Conservation (phyloP, 2,113 vertebrate species). For the Lampris incognitus region DNA sequence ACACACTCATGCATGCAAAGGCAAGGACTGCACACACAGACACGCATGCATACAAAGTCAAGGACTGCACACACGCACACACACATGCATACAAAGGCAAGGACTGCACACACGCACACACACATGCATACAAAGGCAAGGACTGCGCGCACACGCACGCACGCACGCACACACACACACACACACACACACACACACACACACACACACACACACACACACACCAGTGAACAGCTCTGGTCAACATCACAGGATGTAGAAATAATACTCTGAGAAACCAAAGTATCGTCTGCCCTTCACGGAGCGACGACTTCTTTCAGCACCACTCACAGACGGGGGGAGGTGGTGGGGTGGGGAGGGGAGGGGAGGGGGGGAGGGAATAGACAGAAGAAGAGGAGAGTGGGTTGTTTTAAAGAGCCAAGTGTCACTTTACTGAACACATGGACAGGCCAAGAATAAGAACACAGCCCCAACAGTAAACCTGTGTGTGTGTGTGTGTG, state of each 20-base stretch:
- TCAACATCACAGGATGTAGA: background rate
- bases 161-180: background rate
- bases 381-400: background rate
- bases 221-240: conserved; percentile 6
- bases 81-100: too few species aligned
- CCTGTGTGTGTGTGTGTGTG: too few species aligned
- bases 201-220: conserved; percentile 3
- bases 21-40: too few species aligned
- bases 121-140: background rate
- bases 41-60: too few species aligned
- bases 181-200: too few species aligned
- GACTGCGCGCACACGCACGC: too few species aligned
- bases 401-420: too few species aligned
- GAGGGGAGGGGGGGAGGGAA: background rate
- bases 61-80: too few species aligned
- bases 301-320: background rate
- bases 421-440: background rate
- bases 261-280: background rate
- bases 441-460: background rate
- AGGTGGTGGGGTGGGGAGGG: background rate
- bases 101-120: too few species aligned
- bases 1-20: too few species aligned
- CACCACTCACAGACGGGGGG: background rate
- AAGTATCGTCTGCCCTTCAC: conserved; percentile 9
- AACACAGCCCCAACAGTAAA: background rate